Conservation (phyloP, 1,140 invertebrate species). For the Aphelinus atriplicis region DNA sequence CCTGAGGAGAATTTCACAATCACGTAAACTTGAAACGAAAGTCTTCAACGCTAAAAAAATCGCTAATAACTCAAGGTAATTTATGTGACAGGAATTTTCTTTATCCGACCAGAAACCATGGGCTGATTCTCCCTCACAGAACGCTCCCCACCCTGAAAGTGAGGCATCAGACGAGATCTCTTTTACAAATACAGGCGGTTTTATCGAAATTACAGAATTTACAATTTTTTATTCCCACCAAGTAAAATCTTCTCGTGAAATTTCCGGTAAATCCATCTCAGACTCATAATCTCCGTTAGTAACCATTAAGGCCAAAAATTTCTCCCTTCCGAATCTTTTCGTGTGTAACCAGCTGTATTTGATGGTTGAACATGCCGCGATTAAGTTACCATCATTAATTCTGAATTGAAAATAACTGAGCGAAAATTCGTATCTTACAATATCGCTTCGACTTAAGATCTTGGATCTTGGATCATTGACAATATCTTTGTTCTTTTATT, state of each 20-base stretch:
- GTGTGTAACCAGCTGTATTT: not conserved
- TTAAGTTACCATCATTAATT: not conserved
- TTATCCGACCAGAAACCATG: conserved; percentile 7
- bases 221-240: conserved; percentile 17
- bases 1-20: conserved; percentile 22
- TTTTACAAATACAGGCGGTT: not conserved
- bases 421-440: not conserved
- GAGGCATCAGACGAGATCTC: conserved; percentile 26
- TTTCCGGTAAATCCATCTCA: not conserved
- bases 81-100: not conserved
- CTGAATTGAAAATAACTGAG: not conserved
- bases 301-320: not conserved
- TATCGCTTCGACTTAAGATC: not conserved
- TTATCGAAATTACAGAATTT: not conserved
- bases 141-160: conserved; percentile 5
- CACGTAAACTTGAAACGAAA: not conserved
- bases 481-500: not conserved
- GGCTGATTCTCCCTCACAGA: not conserved
- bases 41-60: not conserved
- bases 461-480: not conserved
- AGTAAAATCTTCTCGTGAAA: not conserved
- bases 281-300: not conserved
- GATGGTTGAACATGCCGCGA: not conserved
- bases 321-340: not conserved
- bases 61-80: conserved; percentile 1